A percentile compares a stretch with the other conserved stretches of the same genome.
phyloP scores from a whole-genome alignment of 2,888 invertebrate genomes.

The Hipparchia semele region DNA sequence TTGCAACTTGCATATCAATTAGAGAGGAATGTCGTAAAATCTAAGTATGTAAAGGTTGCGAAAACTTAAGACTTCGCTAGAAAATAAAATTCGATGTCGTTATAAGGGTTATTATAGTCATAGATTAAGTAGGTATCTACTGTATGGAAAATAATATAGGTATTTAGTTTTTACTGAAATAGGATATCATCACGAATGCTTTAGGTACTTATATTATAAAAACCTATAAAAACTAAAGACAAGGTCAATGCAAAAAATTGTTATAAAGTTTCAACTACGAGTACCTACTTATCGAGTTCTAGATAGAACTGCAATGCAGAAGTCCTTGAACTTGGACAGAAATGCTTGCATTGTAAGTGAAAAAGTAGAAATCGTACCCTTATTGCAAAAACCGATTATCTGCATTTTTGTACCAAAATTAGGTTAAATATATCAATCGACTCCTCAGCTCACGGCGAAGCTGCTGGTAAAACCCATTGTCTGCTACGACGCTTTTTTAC shows the following conservation, averaged over 20 bases:
- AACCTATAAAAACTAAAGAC: neutral
- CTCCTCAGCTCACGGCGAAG: too few species aligned
- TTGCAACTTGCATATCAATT: neutral
- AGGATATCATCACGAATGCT: neutral
- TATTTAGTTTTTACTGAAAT: neutral
- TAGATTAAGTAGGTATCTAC: too few species aligned
- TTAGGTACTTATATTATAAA: neutral
- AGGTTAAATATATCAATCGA: too few species aligned
- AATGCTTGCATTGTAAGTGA: neutral
- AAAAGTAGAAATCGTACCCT: conserved; percentile 10
- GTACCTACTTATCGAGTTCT: neutral
- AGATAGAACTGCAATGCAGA: conserved; percentile 2
- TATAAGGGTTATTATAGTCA: too few species aligned
- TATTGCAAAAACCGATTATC: too few species aligned
- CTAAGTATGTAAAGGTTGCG: neutral
- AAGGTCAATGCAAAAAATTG: neutral
- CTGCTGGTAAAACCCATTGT: too few species aligned
- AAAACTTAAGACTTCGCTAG: neutral
- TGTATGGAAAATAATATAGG: too few species aligned
- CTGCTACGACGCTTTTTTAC: too few species aligned
- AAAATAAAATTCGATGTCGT: too few species aligned
- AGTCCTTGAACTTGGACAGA: neutral
- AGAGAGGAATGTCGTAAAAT: conserved; percentile 3
- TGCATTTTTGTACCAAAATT: too few species aligned
- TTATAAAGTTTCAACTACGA: neutral